Base-by-base conservation (phyloP, 2,888 invertebrate genomes). In the Thereva unica region DNA sequence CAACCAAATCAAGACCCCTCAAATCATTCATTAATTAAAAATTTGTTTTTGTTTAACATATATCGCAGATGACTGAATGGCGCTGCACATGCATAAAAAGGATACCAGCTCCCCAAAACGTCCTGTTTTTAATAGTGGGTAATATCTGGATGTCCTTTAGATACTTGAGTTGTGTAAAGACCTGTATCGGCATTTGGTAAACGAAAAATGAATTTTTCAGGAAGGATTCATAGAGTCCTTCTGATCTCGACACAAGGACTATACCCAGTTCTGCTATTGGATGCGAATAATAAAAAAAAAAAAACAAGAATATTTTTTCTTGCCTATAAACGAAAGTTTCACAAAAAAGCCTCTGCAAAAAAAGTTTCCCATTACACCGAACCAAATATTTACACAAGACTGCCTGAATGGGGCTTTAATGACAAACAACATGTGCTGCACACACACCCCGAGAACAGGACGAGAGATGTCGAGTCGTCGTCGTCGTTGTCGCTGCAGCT, bases 361-460 rank as follows among this genome's bases (percentile, higher is more conserved):
- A 47, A 53, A 53, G 35, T 71, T 72, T 70, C 70, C 70, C 66
- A 72, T 71, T 71, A 72, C 72, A 72, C 67, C 68, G 66, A 64
- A 61, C 67, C 68, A 72, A 72, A 72, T 72, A 71, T 72, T 72
- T 72, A 66, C 68, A 69, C 47, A 70, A 68, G 69, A 53, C 65
- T 49, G 66, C 61, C 71, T 70, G 69, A 68, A 70, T 69, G 67
- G 61, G 45, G 55, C 55, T 64, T 64, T 64, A 64, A 64, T 64
- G 44, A 64, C 64, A 64, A 64, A 53, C 63, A 52, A 52, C 64
- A 64, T 64, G 53, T 64, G 64, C 23, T 23, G 23, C 23, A 23
- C 23, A 23, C 53, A 44, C 40, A 34, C 47, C 38, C 38, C 4
- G 47, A 47, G 59, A 47, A 47, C 47, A 59, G 37, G 34, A 47